Evolutionary conservation across 2,888 invertebrate species (phyloP).

Genomic region (Stramonita haemastoma): DNA sequence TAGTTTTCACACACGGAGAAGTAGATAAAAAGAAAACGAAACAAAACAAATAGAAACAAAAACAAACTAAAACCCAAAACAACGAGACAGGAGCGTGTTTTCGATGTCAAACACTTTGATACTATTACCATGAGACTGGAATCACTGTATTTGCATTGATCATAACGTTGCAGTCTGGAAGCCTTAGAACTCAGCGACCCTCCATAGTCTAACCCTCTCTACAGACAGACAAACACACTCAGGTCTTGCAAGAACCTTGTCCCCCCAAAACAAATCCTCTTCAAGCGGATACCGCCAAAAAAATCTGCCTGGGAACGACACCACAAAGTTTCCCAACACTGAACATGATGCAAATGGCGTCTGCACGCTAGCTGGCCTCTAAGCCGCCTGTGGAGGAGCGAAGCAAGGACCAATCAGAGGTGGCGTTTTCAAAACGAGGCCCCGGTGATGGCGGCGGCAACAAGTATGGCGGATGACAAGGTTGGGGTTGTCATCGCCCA

Average conservation of each 20-base stretch:
- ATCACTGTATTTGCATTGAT: slow-evolving; percentile 18
- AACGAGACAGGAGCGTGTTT: background rate
- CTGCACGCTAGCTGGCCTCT: too few species aligned
- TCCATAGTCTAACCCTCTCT: background rate
- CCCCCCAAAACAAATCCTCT: background rate
- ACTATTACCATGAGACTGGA: background rate
- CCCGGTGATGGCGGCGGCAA: too few species aligned
- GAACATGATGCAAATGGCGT: background rate
- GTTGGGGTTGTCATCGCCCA: too few species aligned
- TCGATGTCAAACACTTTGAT: background rate
- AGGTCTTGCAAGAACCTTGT: background rate
- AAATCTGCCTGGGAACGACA: too few species aligned
- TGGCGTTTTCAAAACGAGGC: too few species aligned
- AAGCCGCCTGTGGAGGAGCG: too few species aligned
- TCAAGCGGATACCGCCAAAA: too few species aligned
- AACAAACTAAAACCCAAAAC: background rate
- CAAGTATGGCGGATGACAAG: too few species aligned
- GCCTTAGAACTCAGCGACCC: background rate
- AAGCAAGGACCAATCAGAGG: too few species aligned
- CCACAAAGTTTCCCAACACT: too few species aligned
- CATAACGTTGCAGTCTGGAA: slow-evolving; percentile 5
- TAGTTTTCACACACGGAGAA: background rate
- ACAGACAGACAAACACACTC: background rate
- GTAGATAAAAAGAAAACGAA: background rate
- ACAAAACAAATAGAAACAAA: background rate